Base-by-base conservation (phyloP, 1,140 invertebrate species). In the Parapsyche elsis region DNA sequence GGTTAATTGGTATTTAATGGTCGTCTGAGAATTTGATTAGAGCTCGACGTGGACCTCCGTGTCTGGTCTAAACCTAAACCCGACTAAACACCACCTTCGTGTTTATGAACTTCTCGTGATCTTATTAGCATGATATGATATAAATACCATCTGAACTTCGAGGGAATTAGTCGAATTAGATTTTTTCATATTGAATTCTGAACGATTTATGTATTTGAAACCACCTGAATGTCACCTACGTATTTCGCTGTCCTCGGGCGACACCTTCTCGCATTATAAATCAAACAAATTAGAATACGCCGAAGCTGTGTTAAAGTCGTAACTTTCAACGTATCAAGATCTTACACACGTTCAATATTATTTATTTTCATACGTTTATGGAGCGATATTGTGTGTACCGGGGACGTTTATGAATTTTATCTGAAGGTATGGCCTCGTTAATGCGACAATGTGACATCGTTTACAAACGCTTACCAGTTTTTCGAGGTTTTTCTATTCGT, bases 1-100 rank as follows among this genome's bases (percentile, higher is more conserved):
- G 71, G 71, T 49, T 73, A 73, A 73, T 45, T 14, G 38, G 4
- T 45, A 38, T 38, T 73, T 73, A 73, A 71, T 71, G 67, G 21
- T 19, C 38, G 71, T 73, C 71, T 73, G 71, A 49, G 71, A 19
- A 73, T 73, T 73, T 46, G 67, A 71, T 71, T 71, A 38, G 30
- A 38, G 14, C 26, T 71, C 67, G 38, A 16, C 49, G 2, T 53
- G 49, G 49, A 53, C 49, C 49, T 53, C 49, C 49, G 49, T 53
- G 49, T 53, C 49, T 53, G 49, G 49, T 53, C 12, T 16, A 1
- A 12, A 2, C 49, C 4, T 5, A 14, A n/a, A n/a, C n/a, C n/a
- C n/a, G n/a, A n/a, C n/a, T n/a, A n/a, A n/a, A n/a, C n/a, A 53
- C 49, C 49, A 1, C 49, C 49, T 16, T 53, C 49, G 12, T 16